These are phyloP conservation scores for Papilio aristodemus DNA, from an alignment of 1,140 invertebrate species.

Conservation along the genomic window DNA sequence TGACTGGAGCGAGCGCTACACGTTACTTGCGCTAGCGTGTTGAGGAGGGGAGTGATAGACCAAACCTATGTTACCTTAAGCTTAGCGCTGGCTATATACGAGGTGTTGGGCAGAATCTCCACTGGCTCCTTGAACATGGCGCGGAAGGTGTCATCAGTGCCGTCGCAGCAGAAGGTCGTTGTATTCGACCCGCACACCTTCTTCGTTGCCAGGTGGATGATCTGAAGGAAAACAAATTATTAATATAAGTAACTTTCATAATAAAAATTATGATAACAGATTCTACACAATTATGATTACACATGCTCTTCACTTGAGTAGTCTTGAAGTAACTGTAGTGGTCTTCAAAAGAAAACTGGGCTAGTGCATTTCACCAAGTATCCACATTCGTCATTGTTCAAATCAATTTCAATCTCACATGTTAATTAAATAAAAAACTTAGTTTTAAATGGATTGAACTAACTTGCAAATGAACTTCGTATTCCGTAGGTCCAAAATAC, in stretches of 20 bases:
- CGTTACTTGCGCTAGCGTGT: no score
- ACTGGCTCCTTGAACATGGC: constrained; percentile 95
- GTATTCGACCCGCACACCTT: constrained; percentile 90
- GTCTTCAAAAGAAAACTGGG: no score
- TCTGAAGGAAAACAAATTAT: constrained; percentile 55
- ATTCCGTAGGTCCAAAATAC: constrained; percentile 90
- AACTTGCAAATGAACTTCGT: constrained; percentile 88
- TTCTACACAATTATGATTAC: no score
- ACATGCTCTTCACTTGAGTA: no score
- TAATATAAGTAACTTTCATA: not conserved
- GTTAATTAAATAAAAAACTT: no score
- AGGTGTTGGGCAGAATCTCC: constrained; percentile 89
- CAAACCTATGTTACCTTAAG: constrained; percentile 83
- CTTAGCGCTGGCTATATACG: constrained; percentile 91
- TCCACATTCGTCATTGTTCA: no score
- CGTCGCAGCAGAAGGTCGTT: constrained; percentile 90
- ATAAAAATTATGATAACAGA: no score
- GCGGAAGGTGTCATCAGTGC: constrained; percentile 89
- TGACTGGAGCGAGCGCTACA: no score
- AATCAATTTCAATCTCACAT: no score
- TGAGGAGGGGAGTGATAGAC: no score
- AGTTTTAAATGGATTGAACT: constrained; percentile 35
- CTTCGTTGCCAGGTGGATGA: constrained; percentile 88
- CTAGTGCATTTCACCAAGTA: no score
- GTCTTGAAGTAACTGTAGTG: no score